Base-by-base conservation (phyloP, 2,797 vertebrate species). In the Lepus oiostolus region DNA sequence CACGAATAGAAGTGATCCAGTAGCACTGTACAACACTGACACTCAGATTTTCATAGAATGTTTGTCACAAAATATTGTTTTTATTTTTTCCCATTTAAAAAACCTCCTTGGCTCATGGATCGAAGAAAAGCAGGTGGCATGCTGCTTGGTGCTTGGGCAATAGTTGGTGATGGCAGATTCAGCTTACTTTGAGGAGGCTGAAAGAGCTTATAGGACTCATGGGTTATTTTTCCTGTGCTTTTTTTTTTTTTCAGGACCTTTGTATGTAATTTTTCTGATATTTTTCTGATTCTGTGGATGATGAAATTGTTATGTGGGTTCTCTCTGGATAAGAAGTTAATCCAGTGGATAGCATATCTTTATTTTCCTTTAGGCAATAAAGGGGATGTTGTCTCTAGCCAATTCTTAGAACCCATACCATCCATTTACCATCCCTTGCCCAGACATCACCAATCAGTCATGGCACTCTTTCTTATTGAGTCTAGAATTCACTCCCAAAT, bases 351-450 rank as follows among this genome's bases (percentile, higher is more conserved):
- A n/a, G 80, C 63, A 54, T 70, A 79, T 76, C 84, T 90, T 91
- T 96, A 32, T 80, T 96, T 95, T 76, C 76, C 58, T 93, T 93
- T 95, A 85, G 68, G 92, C 90, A 94, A 90, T 89, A 87, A 83
- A 85, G 84, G 62, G 14, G 42, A 91, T 26, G n/a, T 82, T 70
- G 58, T 88, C 76, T 84, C 50, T 81, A 72, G 93, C n/a, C 65
- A 67, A 89, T 21, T 35, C 76, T 87, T 83, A 81, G 62, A 60
- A 32, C 30, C 13, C 0, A 2, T 65, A 30, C 54, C 88, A 89
- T 97, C 76, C 88, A 5, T 96, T 94, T 93, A 70, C 42, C 58
- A 30, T 63, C 92, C 90, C 86, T 21, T 1, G 58, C 67, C 52
- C 74, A 80, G 88, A 87, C 68, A 79, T 79, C 85, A 35, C 83